These are phyloP conservation scores for Umimayanthus chanpuru DNA, from an alignment of 92 coral and sea anemone species.

Conservation along the genomic window DNA sequence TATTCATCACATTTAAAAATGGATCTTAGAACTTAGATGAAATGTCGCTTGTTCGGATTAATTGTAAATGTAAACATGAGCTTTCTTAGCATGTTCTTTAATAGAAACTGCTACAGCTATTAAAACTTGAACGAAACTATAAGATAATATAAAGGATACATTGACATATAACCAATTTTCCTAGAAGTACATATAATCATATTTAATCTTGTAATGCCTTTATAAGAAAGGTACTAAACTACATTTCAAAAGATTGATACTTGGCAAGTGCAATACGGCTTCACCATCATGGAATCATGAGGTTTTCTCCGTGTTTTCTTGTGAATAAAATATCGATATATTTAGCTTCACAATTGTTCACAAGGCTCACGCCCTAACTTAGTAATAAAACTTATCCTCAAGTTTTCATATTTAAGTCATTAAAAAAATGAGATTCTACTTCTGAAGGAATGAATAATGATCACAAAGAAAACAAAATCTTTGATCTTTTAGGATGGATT, in stretches of 20 bases:
- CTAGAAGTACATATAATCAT: too few relatives aligned
- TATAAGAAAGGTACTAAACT: too few relatives aligned
- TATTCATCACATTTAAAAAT: too few relatives aligned
- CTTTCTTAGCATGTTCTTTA: background rate
- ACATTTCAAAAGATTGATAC: background rate
- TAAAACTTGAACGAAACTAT: background rate
- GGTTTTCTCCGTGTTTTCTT: background rate
- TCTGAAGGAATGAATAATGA: background rate
- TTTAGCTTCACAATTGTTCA: background rate
- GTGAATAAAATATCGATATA: slow-evolving; percentile 13
- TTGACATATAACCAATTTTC: too few relatives aligned
- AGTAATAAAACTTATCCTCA: background rate
- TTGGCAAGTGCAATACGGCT: background rate
- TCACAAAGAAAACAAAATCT: background rate
- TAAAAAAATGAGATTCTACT: slow-evolving; percentile 1
- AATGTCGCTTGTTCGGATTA: too few relatives aligned
- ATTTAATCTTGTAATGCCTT: too few relatives aligned
- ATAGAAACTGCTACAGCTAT: slow-evolving; percentile 1
- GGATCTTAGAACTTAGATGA: too few relatives aligned
- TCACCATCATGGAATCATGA: background rate
- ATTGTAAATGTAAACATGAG: background rate
- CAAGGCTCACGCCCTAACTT: background rate
- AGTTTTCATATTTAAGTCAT: slow-evolving; percentile 20
- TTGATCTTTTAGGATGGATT: background rate
- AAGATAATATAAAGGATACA: too few relatives aligned